Conservation (phyloP, 1,140 invertebrate species). For the Leptopilina boulardi region DNA sequence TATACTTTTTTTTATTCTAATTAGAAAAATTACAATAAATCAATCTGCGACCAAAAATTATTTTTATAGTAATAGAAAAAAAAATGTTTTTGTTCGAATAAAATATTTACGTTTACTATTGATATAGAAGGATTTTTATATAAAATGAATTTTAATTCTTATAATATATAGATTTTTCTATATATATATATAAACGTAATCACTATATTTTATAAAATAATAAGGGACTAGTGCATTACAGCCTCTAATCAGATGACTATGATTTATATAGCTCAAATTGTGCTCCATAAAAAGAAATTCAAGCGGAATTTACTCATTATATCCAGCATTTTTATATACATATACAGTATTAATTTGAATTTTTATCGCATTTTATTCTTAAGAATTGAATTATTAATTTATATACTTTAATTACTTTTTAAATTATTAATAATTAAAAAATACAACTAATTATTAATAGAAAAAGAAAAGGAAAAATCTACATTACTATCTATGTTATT, state of each 20-base stretch:
- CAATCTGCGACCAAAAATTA: too few relatives aligned
- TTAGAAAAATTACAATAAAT: too few relatives aligned
- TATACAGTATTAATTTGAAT: background rate
- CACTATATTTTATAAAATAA: background rate
- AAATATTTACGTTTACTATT: too few relatives aligned
- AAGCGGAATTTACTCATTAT: conserved; percentile 13
- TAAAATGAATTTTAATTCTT: too few relatives aligned
- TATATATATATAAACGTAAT: background rate
- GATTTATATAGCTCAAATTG: background rate
- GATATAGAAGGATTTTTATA: too few relatives aligned
- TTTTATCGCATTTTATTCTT: background rate
- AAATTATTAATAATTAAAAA: background rate
- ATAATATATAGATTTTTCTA: too few relatives aligned
- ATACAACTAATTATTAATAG: too few relatives aligned
- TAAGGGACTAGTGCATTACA: background rate
- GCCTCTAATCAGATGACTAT: background rate
- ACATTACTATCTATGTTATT: too few relatives aligned
- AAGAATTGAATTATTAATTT: background rate
- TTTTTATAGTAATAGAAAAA: too few relatives aligned
- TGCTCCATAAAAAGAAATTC: background rate
- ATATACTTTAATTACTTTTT: background rate
- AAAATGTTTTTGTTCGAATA: too few relatives aligned
- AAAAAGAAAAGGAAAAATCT: too few relatives aligned
- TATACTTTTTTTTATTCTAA: too few relatives aligned
- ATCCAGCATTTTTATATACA: background rate